Evolutionary conservation across 1,140 invertebrate species (phyloP).

Genomic region (Ctenoplectra terminalis): DNA sequence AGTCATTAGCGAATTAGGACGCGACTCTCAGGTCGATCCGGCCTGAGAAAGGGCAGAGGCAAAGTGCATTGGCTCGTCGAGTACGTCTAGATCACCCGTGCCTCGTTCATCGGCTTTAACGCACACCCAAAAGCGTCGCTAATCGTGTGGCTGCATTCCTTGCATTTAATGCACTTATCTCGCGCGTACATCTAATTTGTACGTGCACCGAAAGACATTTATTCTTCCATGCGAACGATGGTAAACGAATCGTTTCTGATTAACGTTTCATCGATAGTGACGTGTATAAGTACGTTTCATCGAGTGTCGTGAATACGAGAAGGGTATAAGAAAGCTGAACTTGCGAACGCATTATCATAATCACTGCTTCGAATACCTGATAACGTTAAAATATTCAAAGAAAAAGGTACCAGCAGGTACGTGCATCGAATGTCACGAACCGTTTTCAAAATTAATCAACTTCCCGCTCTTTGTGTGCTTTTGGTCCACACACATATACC

Average conservation of each 20-base stretch:
- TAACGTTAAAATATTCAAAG: not conserved
- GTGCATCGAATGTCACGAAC: too few species aligned
- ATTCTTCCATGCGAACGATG: not conserved
- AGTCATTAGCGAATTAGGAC: constrained; percentile 75
- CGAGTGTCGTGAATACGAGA: not conserved
- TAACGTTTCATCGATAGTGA: not conserved
- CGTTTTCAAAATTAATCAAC: not conserved
- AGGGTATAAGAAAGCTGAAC: not conserved
- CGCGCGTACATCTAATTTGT: not conserved
- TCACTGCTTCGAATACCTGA: not conserved
- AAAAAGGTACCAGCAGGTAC: not conserved
- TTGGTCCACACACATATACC: not conserved
- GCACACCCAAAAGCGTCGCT: not conserved
- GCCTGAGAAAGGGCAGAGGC: not conserved
- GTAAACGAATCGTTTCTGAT: not conserved
- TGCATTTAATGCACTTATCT: not conserved
- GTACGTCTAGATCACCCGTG: not conserved
- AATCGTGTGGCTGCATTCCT: not conserved
- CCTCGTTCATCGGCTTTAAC: not conserved
- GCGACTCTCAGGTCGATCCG: constrained; percentile 31
- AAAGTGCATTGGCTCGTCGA: constrained; percentile 36
- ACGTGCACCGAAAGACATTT: not conserved
- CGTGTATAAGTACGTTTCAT: not conserved
- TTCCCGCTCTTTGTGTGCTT: too few species aligned
- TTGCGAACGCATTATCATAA: too few species aligned